Evolutionary conservation across 2,888 invertebrate genomes (phyloP).

Genomic region (Pandemis corylana): DNA sequence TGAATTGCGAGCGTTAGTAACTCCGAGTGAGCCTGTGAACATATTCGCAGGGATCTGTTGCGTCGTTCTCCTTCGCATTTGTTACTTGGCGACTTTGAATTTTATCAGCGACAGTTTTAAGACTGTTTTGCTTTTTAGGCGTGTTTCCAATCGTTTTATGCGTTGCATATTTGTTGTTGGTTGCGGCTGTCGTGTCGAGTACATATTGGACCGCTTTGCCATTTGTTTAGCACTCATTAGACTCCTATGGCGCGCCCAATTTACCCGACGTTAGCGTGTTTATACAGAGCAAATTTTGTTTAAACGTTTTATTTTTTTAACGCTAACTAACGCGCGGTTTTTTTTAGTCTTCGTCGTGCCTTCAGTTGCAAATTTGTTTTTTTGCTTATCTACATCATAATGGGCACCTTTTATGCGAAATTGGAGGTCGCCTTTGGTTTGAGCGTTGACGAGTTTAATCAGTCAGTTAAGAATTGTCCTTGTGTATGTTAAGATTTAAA

Average conservation of each 20-base stretch:
- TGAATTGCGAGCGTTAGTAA: slow-evolving; percentile 85
- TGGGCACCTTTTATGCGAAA: too few species aligned
- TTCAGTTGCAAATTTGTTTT: too few species aligned
- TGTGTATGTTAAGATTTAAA: too few species aligned
- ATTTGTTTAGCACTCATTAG: slow-evolving; percentile 60
- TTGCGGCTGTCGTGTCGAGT: slow-evolving; percentile 59
- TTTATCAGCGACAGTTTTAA: slow-evolving; percentile 67
- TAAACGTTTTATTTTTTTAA: slow-evolving; percentile 1
- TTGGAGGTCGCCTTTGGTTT: too few species aligned
- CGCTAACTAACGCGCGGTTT: not conserved
- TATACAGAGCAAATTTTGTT: slow-evolving; percentile 4
- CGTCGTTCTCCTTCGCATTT: slow-evolving; percentile 76
- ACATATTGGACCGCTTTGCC: slow-evolving; percentile 64
- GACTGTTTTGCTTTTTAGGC: slow-evolving; percentile 67
- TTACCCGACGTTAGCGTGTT: slow-evolving; percentile 42
- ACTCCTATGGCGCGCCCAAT: slow-evolving; percentile 39
- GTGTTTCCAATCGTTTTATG: slow-evolving; percentile 70
- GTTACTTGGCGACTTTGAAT: slow-evolving; percentile 68
- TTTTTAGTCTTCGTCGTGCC: too few species aligned
- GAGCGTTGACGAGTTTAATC: too few species aligned
- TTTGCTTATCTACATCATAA: too few species aligned
- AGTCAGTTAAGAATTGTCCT: too few species aligned
- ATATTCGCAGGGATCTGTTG: slow-evolving; percentile 84
- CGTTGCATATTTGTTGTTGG: slow-evolving; percentile 71
- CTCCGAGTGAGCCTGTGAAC: slow-evolving; percentile 83